A percentile compares a stretch with the other conserved stretches of the same genome.
These are phyloP conservation scores for Ascidia mentula DNA, from an alignment of 23 tunicate species.

Conservation along the genomic window DNA sequence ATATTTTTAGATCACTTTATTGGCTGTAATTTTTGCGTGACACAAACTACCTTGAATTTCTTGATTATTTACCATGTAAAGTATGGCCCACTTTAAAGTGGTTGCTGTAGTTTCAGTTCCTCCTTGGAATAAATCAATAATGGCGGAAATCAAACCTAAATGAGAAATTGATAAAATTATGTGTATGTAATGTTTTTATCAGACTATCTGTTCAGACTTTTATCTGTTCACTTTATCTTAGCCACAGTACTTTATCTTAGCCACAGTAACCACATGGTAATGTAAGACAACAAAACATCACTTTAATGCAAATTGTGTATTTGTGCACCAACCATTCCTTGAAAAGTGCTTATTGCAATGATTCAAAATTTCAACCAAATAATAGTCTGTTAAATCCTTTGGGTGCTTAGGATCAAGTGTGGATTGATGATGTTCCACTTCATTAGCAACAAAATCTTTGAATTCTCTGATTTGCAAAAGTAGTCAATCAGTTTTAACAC, in stretches of 20 bases:
- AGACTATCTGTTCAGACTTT: too few relatives aligned
- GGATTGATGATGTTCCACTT: neutral
- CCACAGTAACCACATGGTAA: too few relatives aligned
- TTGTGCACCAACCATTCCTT: neutral
- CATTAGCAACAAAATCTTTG: neutral
- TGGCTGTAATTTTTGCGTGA: neutral
- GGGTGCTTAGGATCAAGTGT: conserved; percentile 11
- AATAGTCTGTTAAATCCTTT: conserved; percentile 17
- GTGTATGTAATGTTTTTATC: too few relatives aligned
- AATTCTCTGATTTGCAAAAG: neutral
- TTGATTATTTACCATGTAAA: conserved; percentile 21
- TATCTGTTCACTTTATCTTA: too few relatives aligned
- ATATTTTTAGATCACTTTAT: neutral
- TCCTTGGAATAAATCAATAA: conserved; percentile 24
- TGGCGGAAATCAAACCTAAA: neutral
- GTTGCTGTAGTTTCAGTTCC: conserved; percentile 26
- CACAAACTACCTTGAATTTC: conserved; percentile 20
- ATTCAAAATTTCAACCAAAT: neutral
- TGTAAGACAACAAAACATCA: neutral
- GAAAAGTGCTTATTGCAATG: neutral
- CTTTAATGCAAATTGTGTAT: neutral
- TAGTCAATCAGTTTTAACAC: too few relatives aligned
- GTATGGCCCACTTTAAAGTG: conserved; percentile 18
- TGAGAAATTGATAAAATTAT: too few relatives aligned
- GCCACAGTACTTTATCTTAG: too few relatives aligned